Conservation (phyloP, 2,113 vertebrate species). For the Bothrops jararaca region DNA sequence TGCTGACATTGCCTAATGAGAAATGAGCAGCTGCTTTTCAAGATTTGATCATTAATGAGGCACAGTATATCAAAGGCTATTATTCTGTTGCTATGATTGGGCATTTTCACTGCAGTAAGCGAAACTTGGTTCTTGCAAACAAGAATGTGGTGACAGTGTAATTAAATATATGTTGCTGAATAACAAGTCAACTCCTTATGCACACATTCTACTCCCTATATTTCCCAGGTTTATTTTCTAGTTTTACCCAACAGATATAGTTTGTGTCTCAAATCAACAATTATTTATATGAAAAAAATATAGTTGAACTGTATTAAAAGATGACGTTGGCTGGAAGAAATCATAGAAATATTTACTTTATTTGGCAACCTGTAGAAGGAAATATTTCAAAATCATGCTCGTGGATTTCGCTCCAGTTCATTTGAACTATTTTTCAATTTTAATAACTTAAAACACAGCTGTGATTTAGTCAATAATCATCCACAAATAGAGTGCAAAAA, state of each 20-base stretch:
- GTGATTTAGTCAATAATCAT: neutral
- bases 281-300: neutral
- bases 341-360: neutral
- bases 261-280: neutral
- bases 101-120: neutral
- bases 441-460: neutral
- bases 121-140: neutral
- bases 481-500: neutral
- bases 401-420: neutral
- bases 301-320: neutral
- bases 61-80: neutral
- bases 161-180: neutral
- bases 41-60: conserved; percentile 12
- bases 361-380: neutral
- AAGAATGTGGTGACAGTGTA: neutral
- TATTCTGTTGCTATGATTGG: neutral
- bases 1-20: conserved; percentile 61
- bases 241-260: neutral
- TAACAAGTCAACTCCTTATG: neutral
- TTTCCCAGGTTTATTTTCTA: neutral
- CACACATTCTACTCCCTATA: neutral
- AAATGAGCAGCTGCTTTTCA: conserved; percentile 65
- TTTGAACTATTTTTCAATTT: neutral
- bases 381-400: neutral
- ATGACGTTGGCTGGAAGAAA: neutral